phyloP scores from a whole-genome alignment of 2,888 invertebrate species.

The Parnassius orleans region DNA sequence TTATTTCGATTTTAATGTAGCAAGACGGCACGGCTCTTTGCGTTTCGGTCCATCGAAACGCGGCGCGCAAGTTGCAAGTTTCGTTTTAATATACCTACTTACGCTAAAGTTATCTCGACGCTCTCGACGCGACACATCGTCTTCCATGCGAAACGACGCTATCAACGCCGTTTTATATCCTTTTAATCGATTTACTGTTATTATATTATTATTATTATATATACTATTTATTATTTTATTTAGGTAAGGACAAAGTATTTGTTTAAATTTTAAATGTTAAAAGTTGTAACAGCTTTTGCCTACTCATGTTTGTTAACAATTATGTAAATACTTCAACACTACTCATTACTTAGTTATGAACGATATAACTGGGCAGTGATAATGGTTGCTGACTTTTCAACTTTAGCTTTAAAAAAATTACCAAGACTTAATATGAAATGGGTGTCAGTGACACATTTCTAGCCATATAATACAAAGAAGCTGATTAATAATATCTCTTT shows the following conservation, averaged over 20 bases:
- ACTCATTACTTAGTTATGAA: too few relatives aligned
- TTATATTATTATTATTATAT: conserved; percentile 36
- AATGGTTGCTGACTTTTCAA: too few relatives aligned
- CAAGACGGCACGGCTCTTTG: conserved; percentile 38
- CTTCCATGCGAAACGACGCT: conserved; percentile 46
- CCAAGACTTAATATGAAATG: too few relatives aligned
- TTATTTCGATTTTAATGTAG: conserved; percentile 29
- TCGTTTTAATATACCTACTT: conserved; percentile 50
- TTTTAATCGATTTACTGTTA: conserved; percentile 50
- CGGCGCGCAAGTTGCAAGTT: conserved; percentile 50
- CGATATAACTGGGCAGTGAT: too few relatives aligned
- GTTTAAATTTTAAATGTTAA: neutral
- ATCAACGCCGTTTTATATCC: conserved; percentile 40
- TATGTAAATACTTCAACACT: too few relatives aligned
- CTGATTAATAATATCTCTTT: too few relatives aligned
- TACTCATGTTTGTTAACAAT: neutral
- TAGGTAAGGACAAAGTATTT: neutral
- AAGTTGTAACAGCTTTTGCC: neutral
- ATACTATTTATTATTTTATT: conserved; percentile 43
- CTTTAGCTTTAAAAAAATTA: too few relatives aligned
- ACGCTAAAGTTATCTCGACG: conserved; percentile 41
- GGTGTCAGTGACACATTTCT: too few relatives aligned
- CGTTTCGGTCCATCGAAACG: conserved; percentile 57
- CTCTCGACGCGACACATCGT: conserved; percentile 42
- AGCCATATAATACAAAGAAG: too few relatives aligned